Base-by-base conservation (phyloP, 2,888 invertebrate genomes). In the Disparrhopalites patrizii region DNA sequence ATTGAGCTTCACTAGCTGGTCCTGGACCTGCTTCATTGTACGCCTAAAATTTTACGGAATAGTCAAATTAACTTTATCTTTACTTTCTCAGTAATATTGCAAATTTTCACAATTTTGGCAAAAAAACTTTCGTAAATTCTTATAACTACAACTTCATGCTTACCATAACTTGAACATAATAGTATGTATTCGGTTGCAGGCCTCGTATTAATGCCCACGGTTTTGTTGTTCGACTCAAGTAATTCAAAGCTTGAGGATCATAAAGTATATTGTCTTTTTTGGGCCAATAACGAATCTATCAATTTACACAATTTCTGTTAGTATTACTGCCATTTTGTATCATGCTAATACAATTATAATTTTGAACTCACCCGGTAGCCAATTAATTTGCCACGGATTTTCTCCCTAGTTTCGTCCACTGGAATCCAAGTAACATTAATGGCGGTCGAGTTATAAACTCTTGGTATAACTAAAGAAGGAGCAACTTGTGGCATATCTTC, bases 21-120 rank as follows among this genome's bases (percentile, higher is more conserved):
- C 96, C 96, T 79, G 94, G 94, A 1, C 97, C 97, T 3, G 96
- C 97, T 0, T 90, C 86, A 81, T 97, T 97, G 77, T 92, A 96
- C 0, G 93, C 95, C n/a, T n/a, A n/a, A n/a, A n/a, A n/a, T n/a
- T n/a, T n/a, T n/a, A n/a, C n/a, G n/a, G n/a, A n/a, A n/a, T n/a
- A n/a, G n/a, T n/a, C n/a, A n/a, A n/a, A n/a, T n/a, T n/a, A n/a
- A n/a, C n/a, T n/a, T n/a, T n/a, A n/a, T n/a, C n/a, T n/a, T n/a
- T n/a, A n/a, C n/a, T n/a, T n/a, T n/a, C n/a, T n/a, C n/a, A n/a
- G n/a, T n/a, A n/a, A n/a, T n/a, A n/a, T n/a, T n/a, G n/a, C n/a
- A n/a, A n/a, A n/a, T n/a, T n/a, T n/a, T n/a, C n/a, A n/a, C n/a
- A n/a, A n/a, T n/a, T n/a, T n/a, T n/a, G n/a, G n/a, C n/a, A n/a